A percentile compares a stretch with the other conserved stretches of the same genome.
phyloP scores from a whole-genome alignment of 37 sponge, comb jelly and placozoan species.

The Chondrosia reniformis region DNA sequence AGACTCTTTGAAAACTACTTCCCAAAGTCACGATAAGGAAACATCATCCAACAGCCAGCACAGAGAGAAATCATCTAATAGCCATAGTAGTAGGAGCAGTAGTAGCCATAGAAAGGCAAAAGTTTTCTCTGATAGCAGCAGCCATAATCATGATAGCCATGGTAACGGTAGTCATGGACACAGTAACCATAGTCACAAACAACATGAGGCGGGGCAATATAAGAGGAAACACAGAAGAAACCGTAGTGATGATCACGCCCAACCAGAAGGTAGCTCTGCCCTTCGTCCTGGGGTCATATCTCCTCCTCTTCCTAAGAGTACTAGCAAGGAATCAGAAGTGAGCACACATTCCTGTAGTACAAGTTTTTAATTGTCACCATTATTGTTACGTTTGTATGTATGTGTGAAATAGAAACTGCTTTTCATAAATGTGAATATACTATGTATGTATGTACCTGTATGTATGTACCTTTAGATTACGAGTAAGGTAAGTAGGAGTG shows the following conservation, averaged over 20 bases:
- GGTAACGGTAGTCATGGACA: too few species aligned
- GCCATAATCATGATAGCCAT: not conserved
- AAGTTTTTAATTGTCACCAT: not conserved
- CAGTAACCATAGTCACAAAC: too few species aligned
- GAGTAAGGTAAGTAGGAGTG: not conserved
- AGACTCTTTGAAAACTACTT: not conserved
- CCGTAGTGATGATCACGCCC: too few species aligned
- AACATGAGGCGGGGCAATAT: too few species aligned
- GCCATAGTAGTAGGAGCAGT: not conserved
- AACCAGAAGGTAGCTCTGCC: not conserved
- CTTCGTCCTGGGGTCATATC: conserved; percentile 18
- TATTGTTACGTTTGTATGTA: not conserved
- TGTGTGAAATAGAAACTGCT: too few species aligned
- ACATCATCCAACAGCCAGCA: too few species aligned
- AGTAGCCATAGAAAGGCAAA: not conserved
- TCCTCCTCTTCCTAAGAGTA: not conserved
- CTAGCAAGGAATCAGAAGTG: too few species aligned
- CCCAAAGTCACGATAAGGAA: too few species aligned
- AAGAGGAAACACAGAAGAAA: too few species aligned
- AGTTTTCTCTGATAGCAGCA: not conserved
- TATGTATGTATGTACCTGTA: not conserved
- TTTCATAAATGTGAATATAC: too few species aligned
- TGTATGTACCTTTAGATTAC: not conserved
- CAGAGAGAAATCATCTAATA: not conserved
- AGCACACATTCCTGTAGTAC: too few species aligned